A percentile compares a stretch with the other conserved stretches of the same genome.
phyloP scores from a whole-genome alignment of 64 coral and sea anemone species.

The Montipora cactus region DNA sequence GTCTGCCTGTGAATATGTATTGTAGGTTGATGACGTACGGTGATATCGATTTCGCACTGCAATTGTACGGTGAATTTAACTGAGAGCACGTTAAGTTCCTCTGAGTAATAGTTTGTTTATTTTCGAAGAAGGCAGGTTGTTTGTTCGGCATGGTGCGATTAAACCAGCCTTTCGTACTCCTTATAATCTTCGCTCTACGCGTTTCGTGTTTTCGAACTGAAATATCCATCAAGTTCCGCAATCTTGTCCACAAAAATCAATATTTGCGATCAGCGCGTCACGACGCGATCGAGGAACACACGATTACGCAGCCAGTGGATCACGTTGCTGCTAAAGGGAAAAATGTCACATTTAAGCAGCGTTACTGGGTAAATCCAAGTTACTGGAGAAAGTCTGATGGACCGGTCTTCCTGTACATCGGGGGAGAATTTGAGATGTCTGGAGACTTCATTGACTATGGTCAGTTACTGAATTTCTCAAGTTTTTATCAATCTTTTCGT shows the following conservation, averaged over 20 bases:
- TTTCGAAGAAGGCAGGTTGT: too few species aligned
- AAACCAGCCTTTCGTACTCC: neutral
- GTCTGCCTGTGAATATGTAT: too few species aligned
- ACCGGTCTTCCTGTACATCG: constrained; percentile 83
- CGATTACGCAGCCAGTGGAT: constrained; percentile 66
- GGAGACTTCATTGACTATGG: constrained; percentile 46
- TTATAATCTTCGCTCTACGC: constrained; percentile 4
- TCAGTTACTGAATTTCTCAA: neutral
- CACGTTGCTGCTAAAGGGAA: constrained; percentile 57
- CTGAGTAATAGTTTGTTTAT: too few species aligned
- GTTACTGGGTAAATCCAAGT: constrained; percentile 67
- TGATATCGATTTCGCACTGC: too few species aligned
- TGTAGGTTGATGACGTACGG: too few species aligned
- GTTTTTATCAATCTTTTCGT: too few species aligned
- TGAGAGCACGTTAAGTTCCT: too few species aligned
- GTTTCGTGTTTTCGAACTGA: constrained; percentile 52
- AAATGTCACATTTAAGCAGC: constrained; percentile 52
- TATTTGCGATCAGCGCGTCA: neutral
- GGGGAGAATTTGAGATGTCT: constrained; percentile 56
- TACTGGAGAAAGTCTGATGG: constrained; percentile 77
- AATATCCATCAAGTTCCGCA: constrained; percentile 52
- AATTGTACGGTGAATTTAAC: too few species aligned
- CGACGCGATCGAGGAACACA: constrained; percentile 16
- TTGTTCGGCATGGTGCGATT: neutral
- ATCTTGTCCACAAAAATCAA: constrained; percentile 16